Percentiles rank a stretch among this genome's conserved stretches.
Evolutionary conservation across 1,140 invertebrate genomes (phyloP).

Genomic region (Lordiphosa mommai): DNA sequence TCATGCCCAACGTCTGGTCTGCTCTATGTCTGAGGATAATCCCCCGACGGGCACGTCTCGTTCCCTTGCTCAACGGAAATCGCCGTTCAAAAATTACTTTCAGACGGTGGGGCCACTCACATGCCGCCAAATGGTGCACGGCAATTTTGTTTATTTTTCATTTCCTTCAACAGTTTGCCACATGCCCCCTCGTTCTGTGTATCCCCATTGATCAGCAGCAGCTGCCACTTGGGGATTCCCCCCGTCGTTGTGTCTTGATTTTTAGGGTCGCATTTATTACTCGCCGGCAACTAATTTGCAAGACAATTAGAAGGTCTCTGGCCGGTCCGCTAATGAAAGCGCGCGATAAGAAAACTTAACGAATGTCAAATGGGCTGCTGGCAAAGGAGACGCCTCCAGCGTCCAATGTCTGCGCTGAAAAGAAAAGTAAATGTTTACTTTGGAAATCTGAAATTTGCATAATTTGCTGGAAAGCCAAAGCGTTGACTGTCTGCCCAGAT

Average conservation of each 20-base stretch:
- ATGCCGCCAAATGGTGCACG: constrained; percentile 21
- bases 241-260: neutral
- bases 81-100: constrained; percentile 53
- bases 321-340: constrained; percentile 59
- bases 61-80: constrained; percentile 47
- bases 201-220: constrained; percentile 49
- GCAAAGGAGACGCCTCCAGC: constrained; percentile 17
- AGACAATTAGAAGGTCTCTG: constrained; percentile 75
- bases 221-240: constrained; percentile 13
- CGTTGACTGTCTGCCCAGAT: constrained; percentile 44
- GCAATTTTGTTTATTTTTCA: constrained; percentile 67
- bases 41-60: constrained; percentile 66
- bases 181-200: constrained; percentile 31
- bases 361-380: constrained; percentile 56
- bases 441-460: constrained; percentile 76
- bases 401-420: constrained; percentile 55
- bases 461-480: constrained; percentile 50
- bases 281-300: constrained; percentile 65
- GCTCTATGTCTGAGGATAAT: constrained; percentile 51
- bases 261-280: constrained; percentile 41
- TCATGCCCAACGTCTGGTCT: constrained; percentile 25
- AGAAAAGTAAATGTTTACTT: constrained; percentile 79
- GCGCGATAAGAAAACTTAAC: constrained; percentile 67
- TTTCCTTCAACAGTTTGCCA: constrained; percentile 67
- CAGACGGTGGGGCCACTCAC: constrained; percentile 12